Percentiles rank a stretch among this genome's conserved stretches.
These are phyloP conservation scores for Stichopus horrens DNA, from an alignment of 53 echinoderm and acorn worm species.

Conservation along the genomic window DNA sequence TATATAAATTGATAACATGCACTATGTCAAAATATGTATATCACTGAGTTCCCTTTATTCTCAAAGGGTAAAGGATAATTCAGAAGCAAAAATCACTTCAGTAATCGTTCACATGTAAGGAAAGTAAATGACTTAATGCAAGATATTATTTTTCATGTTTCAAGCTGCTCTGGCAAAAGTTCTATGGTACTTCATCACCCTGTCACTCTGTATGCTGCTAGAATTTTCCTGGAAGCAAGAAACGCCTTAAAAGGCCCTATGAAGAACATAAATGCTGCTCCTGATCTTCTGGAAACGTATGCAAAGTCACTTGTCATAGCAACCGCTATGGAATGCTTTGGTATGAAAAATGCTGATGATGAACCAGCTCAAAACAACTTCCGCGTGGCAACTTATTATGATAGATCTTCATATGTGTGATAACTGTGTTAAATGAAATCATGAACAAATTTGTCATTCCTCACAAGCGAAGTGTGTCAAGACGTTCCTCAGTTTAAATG, in stretches of 20 bases:
- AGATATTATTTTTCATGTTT: not conserved
- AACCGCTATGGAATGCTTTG: constrained; percentile 66
- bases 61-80: too few relatives aligned
- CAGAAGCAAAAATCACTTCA: too few relatives aligned
- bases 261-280: constrained; percentile 69
- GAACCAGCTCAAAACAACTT: constrained; percentile 55
- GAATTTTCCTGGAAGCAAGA: constrained; percentile 58
- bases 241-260: constrained; percentile 64
- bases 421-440: constrained; percentile 40
- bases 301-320: constrained; percentile 60
- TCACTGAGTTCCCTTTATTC: too few relatives aligned
- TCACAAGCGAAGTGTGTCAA: constrained; percentile 39
- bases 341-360: constrained; percentile 27
- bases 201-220: constrained; percentile 68
- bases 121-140: too few relatives aligned
- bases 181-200: constrained; percentile 59
- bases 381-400: constrained; percentile 14
- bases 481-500: constrained; percentile 44
- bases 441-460: constrained; percentile 61
- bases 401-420: constrained; percentile 45
- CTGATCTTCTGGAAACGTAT: constrained; percentile 58
- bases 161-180: constrained; percentile 49
- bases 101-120: too few relatives aligned
- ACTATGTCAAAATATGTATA: too few relatives aligned
- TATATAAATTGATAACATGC: too few relatives aligned